Base-by-base conservation (phyloP, 30 jellyfish, hydroid and myxozoan genomes). In the Hydra vulgaris region DNA sequence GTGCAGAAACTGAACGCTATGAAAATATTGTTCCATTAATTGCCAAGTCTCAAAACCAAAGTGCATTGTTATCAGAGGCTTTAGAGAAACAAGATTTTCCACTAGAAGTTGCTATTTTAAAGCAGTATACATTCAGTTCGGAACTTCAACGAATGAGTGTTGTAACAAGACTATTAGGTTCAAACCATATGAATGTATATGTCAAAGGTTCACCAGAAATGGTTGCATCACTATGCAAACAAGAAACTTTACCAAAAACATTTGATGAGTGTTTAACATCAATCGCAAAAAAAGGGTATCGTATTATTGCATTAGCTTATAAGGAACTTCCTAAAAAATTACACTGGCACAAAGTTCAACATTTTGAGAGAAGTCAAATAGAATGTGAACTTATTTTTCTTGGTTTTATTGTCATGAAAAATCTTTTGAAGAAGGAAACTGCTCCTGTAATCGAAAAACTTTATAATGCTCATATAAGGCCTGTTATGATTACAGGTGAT, bases 401-500 rank as follows among this genome's bases (percentile, higher is more conserved):
- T 26, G 98, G 98, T 0, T 81, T 92, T 70, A 72, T 92, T 17
- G 83, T 92, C 27, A 73, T 92, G 78, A 92, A 87, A 73, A 92
- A 92, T 79, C 76, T 87, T 85, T 86, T 92, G 76, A 92, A 92
- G 69, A 83, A 72, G 23, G 98, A 87, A 74, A 92, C 98, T 27
- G 67, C 75, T 25, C 96, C 96, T 23, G 88, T 84, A 0, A 87
- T 92, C 17, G 83, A 87, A 25, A 72, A 76, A 24, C 89, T 92
- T 26, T 54, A 83, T 20, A 71, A 67, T 18, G 95, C 98, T 15
- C 66, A 73, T 19, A 92, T 92, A 5, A 92, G 98, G 18, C 88
- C 84, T 54, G 98, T 92, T 61, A 92, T 92, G 98, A 86, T 92
- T 12, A 92, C 98, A 23, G 98, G 98, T 7, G 98, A 92, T 78